Conservation (phyloP, 2,113 vertebrate genomes). For the Pongo abelii region DNA sequence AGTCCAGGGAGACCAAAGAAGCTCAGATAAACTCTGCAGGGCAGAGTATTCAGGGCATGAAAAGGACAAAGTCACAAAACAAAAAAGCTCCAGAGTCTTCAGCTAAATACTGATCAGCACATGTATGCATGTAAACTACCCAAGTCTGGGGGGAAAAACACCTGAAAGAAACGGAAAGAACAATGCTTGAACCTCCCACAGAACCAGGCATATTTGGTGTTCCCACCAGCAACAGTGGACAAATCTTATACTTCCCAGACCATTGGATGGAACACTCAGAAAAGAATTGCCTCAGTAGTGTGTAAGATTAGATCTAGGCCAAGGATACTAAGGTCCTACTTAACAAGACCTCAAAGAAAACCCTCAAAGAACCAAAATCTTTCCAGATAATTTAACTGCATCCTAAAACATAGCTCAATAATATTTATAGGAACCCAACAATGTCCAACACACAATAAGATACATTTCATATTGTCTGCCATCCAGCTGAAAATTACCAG, state of each 20-base stretch:
- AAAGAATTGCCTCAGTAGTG: too few species aligned
- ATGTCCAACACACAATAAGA: too few species aligned
- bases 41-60: background rate
- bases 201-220: background rate
- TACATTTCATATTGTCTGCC: background rate
- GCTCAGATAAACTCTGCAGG: background rate
- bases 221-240: background rate
- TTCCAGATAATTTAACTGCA: background rate
- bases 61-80: background rate
- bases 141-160: background rate
- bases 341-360: background rate
- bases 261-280: background rate
- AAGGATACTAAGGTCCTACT: background rate
- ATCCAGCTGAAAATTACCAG: background rate
- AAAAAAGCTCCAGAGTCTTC: rapidly evolving
- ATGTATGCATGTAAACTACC: rapidly evolving
- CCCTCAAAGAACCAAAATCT: background rate
- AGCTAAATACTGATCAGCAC: too few species aligned
- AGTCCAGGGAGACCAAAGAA: background rate
- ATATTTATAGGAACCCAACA: background rate
- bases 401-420: background rate
- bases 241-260: background rate
- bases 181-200: background rate
- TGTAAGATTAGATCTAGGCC: background rate
- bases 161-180: background rate